Conservation (phyloP, 2,888 invertebrate species). For the Odontocerum albicorne region DNA sequence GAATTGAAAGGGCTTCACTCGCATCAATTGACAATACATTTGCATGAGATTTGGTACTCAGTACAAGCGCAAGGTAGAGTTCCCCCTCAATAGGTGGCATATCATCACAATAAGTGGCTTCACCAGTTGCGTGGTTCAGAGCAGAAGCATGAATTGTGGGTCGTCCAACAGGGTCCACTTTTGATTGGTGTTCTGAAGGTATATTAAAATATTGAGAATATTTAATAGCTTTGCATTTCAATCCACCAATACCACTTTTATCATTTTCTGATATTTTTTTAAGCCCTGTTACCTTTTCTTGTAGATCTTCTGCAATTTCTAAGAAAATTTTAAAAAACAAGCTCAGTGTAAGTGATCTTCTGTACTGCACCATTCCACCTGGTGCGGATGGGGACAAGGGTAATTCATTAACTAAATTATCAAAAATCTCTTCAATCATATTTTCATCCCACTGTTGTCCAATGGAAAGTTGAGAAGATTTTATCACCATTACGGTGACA, state of each 20-base stretch:
- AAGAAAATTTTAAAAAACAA: slow-evolving; percentile 73
- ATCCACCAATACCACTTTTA: slow-evolving; percentile 60
- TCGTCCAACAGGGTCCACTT: slow-evolving; percentile 75
- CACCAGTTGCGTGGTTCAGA: slow-evolving; percentile 86
- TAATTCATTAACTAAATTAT: slow-evolving; percentile 71
- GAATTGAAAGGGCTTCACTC: slow-evolving; percentile 67
- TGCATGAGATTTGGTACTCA: slow-evolving; percentile 82
- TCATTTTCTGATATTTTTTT: slow-evolving; percentile 48
- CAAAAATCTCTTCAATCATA: slow-evolving; percentile 62
- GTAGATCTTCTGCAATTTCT: slow-evolving; percentile 57
- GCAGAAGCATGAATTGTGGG: slow-evolving; percentile 82
- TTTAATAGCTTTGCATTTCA: slow-evolving; percentile 60
- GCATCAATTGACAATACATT: slow-evolving; percentile 75
- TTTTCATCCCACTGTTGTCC: slow-evolving; percentile 66
- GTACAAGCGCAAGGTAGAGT: slow-evolving; percentile 76
- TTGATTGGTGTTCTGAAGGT: slow-evolving; percentile 58
- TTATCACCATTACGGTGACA: slow-evolving; percentile 72
- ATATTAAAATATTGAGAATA: slow-evolving; percentile 72
- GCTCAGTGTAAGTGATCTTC: slow-evolving; percentile 75
- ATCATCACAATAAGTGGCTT: slow-evolving; percentile 91
- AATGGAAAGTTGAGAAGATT: slow-evolving; percentile 62
- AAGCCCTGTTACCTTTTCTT: slow-evolving; percentile 39
- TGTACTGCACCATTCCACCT: slow-evolving; percentile 81
- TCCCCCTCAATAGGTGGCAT: slow-evolving; percentile 77
- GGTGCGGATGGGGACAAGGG: slow-evolving; percentile 76